Conservation (phyloP, 2,888 invertebrate species). For the Chouioia cunea region DNA sequence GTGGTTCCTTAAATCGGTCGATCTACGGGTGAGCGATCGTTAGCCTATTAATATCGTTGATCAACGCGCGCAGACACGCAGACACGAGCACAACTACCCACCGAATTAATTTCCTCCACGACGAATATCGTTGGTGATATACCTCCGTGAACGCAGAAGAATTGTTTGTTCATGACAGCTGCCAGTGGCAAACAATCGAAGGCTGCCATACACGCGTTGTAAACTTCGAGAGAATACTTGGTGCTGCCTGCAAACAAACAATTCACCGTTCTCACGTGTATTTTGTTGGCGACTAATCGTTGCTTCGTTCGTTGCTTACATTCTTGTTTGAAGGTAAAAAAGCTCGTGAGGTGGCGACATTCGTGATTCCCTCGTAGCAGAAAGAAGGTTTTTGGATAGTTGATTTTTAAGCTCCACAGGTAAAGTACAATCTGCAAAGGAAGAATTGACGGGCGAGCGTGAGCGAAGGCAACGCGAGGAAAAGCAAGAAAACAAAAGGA, state of each 20-base stretch:
- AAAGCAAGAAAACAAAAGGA: no score
- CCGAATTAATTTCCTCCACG: slow-evolving; percentile 25
- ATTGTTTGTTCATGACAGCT: slow-evolving; percentile 39
- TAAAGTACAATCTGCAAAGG: slow-evolving; percentile 4
- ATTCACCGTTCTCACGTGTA: no score
- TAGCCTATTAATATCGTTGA: neutral
- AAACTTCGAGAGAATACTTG: slow-evolving; percentile 33
- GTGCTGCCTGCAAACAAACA: slow-evolving; percentile 26
- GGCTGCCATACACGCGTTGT: slow-evolving; percentile 41
- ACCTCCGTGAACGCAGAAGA: slow-evolving; percentile 45
- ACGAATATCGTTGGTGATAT: slow-evolving; percentile 35
- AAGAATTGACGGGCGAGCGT: no score
- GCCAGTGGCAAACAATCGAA: slow-evolving; percentile 47
- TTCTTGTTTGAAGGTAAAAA: slow-evolving; percentile 7
- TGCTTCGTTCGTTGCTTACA: neutral
- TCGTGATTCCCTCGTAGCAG: slow-evolving; percentile 16
- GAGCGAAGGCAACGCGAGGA: no score
- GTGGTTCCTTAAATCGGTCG: slow-evolving; percentile 40
- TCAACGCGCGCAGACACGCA: no score
- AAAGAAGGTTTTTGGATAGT: neutral
- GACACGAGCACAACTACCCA: neutral
- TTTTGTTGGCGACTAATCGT: no score
- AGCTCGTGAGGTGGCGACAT: slow-evolving; percentile 4
- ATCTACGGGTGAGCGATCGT: slow-evolving; percentile 11
- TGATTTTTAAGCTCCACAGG: neutral